Percentiles rank a stretch among this genome's conserved stretches.
Evolutionary conservation across 2,113 vertebrate species (phyloP).

Genomic region (Eurystomus gularis): DNA sequence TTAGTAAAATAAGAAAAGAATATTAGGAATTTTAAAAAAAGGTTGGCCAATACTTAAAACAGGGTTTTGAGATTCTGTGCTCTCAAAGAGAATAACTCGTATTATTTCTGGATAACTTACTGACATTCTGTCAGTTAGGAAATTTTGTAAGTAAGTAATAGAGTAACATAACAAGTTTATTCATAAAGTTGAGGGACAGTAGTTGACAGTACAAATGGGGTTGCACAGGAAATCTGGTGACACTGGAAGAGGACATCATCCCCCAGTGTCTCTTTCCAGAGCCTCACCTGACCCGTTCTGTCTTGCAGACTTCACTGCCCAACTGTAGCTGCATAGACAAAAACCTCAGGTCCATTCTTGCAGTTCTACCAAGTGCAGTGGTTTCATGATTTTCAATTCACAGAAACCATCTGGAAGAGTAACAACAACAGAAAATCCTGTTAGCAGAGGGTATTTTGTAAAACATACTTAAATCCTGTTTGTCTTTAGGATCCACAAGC

Average conservation of each 20-base stretch:
- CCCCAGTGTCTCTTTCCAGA: not conserved
- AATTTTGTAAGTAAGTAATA: not conserved
- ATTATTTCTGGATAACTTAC: not conserved
- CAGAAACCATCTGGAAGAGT: not conserved
- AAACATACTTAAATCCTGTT: not conserved
- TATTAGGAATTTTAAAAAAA: not conserved
- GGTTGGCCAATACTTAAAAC: not conserved
- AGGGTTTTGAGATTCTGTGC: not conserved
- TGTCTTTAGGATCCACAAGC: not conserved
- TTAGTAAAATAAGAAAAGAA: not conserved
- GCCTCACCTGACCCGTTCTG: not conserved
- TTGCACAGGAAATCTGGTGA: not conserved
- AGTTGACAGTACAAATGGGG: not conserved
- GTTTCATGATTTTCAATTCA: not conserved
- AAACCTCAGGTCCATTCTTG: not conserved
- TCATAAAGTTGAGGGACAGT: not conserved
- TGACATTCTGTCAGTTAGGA: not conserved
- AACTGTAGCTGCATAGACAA: not conserved
- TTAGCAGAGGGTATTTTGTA: not conserved
- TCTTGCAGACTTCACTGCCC: rapidly evolving
- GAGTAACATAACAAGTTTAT: not conserved
- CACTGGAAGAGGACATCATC: not conserved
- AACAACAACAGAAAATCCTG: not conserved
- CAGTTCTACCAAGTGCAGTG: not conserved
- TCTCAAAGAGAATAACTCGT: not conserved